These are phyloP conservation scores for Agapornis canus DNA, from an alignment of 2,797 vertebrate genomes.

Conservation along the genomic window DNA sequence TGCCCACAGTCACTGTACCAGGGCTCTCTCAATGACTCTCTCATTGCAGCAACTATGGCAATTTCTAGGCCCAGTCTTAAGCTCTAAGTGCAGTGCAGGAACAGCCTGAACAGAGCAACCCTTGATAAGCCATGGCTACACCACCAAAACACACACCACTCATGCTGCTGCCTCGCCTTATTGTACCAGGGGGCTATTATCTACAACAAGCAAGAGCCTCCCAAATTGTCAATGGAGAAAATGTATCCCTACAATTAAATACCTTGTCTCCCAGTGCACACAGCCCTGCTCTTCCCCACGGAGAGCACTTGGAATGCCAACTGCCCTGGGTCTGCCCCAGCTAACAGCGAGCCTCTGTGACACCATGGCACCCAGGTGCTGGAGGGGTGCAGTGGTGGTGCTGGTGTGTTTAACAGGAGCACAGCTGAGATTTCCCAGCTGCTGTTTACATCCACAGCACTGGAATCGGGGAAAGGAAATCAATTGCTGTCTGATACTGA, in stretches of 20 bases:
- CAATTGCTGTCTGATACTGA: neutral
- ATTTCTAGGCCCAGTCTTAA: neutral
- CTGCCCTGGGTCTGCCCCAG: neutral
- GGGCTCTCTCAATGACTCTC: neutral
- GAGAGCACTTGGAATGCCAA: rapidly evolving
- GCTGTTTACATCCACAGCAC: neutral
- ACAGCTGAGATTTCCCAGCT: neutral
- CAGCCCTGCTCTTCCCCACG: rapidly evolving
- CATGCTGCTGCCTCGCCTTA: rapidly evolving
- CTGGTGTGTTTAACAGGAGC: neutral
- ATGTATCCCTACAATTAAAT: neutral
- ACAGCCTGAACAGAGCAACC: neutral
- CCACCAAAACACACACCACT: neutral
- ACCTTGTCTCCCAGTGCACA: neutral
- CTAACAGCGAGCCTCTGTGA: neutral
- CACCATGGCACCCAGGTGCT: neutral
- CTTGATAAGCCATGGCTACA: neutral
- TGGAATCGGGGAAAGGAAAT: neutral
- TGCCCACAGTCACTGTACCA: neutral
- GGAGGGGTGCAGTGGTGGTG: neutral
- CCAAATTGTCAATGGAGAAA: neutral
- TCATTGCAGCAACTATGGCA: neutral
- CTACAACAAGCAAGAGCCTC: neutral
- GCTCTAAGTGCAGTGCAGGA: rapidly evolving
- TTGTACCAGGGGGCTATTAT: neutral